phyloP scores from a whole-genome alignment of 2,113 vertebrate genomes.

The Panthera uncia region DNA sequence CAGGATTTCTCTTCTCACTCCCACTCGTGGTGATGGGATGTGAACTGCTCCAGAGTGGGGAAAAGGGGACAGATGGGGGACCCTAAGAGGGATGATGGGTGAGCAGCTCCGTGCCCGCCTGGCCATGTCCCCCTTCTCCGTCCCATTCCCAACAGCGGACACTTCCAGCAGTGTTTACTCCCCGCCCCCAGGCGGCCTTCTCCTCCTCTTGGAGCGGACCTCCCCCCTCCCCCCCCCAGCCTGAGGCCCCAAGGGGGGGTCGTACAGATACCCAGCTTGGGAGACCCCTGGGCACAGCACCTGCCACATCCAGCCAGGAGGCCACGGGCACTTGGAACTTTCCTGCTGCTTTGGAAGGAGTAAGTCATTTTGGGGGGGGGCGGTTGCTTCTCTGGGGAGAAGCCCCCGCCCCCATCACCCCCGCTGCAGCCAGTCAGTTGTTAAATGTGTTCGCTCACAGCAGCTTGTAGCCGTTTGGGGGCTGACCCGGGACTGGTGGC shows the following conservation, averaged over 20 bases:
- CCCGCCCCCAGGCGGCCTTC: rapidly evolving
- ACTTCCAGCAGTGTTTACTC: too few species aligned
- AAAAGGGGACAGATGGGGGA: neutral
- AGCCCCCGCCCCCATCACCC: too few species aligned
- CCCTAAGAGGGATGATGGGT: neutral
- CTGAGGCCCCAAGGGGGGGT: too few species aligned
- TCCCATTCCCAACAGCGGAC: neutral
- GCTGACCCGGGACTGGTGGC: too few species aligned
- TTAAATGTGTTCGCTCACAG: neutral
- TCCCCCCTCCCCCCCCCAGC: too few species aligned
- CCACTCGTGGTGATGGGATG: neutral
- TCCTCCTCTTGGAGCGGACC: too few species aligned
- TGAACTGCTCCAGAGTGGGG: neutral
- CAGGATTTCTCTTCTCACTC: neutral
- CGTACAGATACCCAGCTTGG: neutral
- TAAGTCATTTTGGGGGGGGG: neutral
- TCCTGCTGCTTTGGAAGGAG: neutral
- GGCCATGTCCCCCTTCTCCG: neutral
- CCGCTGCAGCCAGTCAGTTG: too few species aligned
- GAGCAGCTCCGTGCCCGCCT: too few species aligned
- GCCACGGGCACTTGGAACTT: too few species aligned
- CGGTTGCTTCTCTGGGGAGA: too few species aligned
- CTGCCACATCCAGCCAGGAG: neutral
- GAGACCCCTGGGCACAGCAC: too few species aligned
- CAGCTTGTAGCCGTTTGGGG: too few species aligned